Evolutionary conservation across 2,888 invertebrate genomes (phyloP).

Genomic region (Diadegma fenestrale): DNA sequence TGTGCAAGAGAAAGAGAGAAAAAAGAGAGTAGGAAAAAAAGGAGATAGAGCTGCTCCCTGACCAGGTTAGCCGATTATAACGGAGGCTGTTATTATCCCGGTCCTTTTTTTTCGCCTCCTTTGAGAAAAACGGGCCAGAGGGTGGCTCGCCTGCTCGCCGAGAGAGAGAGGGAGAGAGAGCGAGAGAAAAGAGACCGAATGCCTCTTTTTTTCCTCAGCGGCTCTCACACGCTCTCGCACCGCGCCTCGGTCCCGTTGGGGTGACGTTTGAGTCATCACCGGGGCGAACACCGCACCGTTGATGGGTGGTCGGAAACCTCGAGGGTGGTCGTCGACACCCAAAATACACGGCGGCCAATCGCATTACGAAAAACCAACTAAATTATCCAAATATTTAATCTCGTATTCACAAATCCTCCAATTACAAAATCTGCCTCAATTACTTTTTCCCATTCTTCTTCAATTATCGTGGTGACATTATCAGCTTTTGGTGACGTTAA

Average conservation of each 20-base stretch:
- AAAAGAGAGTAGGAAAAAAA: background rate
- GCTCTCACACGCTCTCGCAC: slow-evolving; percentile 47
- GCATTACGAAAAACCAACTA: slow-evolving; percentile 10
- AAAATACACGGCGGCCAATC: slow-evolving; percentile 16
- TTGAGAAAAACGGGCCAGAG: slow-evolving; percentile 57
- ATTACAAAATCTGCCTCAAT: background rate
- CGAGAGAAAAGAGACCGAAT: slow-evolving; percentile 13
- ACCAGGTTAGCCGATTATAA: slow-evolving; percentile 72
- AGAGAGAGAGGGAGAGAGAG: slow-evolving; percentile 36
- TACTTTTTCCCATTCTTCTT: background rate
- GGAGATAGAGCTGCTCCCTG: slow-evolving; percentile 44
- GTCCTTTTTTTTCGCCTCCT: slow-evolving; percentile 42
- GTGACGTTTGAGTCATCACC: slow-evolving; percentile 60
- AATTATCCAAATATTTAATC: background rate
- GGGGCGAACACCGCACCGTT: slow-evolving; percentile 29
- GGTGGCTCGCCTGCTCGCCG: slow-evolving; percentile 64
- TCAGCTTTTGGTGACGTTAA: background rate
- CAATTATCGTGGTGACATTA: background rate
- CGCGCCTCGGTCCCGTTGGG: slow-evolving; percentile 25
- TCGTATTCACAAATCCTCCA: background rate
- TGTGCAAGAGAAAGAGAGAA: slow-evolving; percentile 32
- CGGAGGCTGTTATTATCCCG: slow-evolving; percentile 73
- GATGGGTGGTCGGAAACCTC: slow-evolving; percentile 61
- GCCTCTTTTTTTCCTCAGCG: slow-evolving; percentile 27
- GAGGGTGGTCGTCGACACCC: slow-evolving; percentile 64